phyloP scores from a whole-genome alignment of 2,113 vertebrate genomes.

The Gallinago media region DNA sequence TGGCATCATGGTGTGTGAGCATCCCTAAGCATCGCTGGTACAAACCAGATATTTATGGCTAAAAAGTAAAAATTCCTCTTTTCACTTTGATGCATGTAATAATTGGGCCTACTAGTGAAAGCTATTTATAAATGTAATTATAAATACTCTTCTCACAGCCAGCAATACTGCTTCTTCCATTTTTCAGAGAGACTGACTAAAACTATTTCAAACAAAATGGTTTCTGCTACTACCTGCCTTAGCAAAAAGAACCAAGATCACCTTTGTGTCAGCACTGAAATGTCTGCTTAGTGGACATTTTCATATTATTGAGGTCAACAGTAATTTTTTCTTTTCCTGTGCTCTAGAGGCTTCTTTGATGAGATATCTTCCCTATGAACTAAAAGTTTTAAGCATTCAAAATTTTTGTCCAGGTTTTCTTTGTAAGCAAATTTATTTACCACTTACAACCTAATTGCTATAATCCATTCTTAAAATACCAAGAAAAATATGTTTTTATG shows the following conservation, averaged over 20 bases:
- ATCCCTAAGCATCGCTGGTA: not conserved
- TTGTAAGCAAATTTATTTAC: not conserved
- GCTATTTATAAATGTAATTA: not conserved
- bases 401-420: not conserved
- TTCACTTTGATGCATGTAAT: not conserved
- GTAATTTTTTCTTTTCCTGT: not conserved
- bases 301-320: not conserved
- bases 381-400: not conserved
- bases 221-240: not conserved
- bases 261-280: not conserved
- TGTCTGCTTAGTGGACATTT: not conserved
- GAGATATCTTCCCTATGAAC: not conserved
- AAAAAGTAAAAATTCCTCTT: not conserved
- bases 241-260: not conserved
- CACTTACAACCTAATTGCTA: not conserved
- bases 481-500: not conserved
- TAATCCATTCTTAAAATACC: not conserved
- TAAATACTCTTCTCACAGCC: not conserved
- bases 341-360: not conserved
- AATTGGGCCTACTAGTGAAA: not conserved
- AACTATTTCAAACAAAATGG: not conserved
- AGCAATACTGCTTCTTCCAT: not conserved
- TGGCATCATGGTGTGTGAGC: not conserved
- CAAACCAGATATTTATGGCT: not conserved
- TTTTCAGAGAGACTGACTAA: not conserved